A percentile compares a stretch with the other conserved stretches of the same genome.
Conservation (phyloP, 2,113 vertebrate genomes). For the Pyrgilauda ruficollis region DNA sequence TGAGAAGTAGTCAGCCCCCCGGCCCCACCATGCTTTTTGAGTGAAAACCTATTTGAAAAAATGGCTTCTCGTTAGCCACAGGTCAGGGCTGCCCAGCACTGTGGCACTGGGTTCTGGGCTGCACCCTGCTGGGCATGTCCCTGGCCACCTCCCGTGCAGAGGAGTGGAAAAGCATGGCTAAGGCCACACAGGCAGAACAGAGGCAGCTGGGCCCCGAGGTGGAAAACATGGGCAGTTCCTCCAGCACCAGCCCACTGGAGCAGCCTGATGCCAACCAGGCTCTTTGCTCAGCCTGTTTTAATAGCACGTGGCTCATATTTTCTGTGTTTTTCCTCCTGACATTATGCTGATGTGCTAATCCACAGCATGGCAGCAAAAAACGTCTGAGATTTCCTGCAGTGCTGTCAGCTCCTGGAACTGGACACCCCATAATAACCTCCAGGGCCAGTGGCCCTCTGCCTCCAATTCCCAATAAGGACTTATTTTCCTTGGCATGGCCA, state of each 20-base stretch:
- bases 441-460: background rate
- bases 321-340: background rate
- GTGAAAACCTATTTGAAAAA: background rate
- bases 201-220: rapidly evolving
- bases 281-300: background rate
- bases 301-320: background rate
- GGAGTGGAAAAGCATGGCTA: rapidly evolving
- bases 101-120: rapidly evolving
- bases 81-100: background rate
- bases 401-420: conserved; percentile 23
- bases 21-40: background rate
- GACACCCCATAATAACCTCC: background rate
- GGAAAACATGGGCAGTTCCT: background rate
- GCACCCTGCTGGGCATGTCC: rapidly evolving
- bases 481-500: conserved; percentile 7
- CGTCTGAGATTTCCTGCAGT: background rate
- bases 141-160: rapidly evolving
- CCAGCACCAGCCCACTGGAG: background rate
- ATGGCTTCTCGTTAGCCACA: background rate
- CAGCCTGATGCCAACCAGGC: background rate
- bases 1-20: background rate
- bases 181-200: background rate
- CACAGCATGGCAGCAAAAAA: background rate
- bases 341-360: background rate
- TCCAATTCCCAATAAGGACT: background rate